A percentile compares a stretch with the other conserved stretches of the same genome.
These are phyloP conservation scores for Rhinolophus sinicus DNA, from an alignment of 2,113 vertebrate genomes.

Conservation along the genomic window DNA sequence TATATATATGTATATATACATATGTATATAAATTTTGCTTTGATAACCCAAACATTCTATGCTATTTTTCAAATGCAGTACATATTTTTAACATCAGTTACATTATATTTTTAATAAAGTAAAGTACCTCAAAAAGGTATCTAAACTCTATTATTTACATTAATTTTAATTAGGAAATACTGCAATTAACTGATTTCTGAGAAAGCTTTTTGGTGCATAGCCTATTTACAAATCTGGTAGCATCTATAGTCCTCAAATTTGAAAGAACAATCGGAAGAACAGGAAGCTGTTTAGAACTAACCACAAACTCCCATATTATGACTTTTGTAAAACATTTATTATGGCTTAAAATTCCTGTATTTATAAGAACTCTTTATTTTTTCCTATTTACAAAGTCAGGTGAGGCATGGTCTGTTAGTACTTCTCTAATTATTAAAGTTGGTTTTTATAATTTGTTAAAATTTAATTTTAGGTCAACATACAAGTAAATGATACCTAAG, in stretches of 20 bases:
- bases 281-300: background rate
- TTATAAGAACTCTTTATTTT: background rate
- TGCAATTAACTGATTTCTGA: background rate
- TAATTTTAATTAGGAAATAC: background rate
- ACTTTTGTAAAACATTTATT: background rate
- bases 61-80: background rate
- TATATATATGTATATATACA: no score
- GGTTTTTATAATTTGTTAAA: background rate
- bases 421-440: background rate
- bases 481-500: background rate
- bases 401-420: background rate
- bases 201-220: background rate
- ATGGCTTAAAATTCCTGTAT: background rate
- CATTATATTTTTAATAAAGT: background rate
- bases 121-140: background rate
- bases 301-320: background rate
- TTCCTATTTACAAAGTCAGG: background rate
- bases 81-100: background rate
- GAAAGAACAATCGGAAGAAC: background rate
- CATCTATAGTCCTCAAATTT: background rate
- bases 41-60: background rate
- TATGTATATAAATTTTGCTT: background rate
- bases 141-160: background rate
- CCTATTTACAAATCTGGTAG: background rate
- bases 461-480: background rate